These are phyloP conservation scores for Eleutherodactylus coqui DNA, from an alignment of 2,797 vertebrate genomes.

Conservation along the genomic window DNA sequence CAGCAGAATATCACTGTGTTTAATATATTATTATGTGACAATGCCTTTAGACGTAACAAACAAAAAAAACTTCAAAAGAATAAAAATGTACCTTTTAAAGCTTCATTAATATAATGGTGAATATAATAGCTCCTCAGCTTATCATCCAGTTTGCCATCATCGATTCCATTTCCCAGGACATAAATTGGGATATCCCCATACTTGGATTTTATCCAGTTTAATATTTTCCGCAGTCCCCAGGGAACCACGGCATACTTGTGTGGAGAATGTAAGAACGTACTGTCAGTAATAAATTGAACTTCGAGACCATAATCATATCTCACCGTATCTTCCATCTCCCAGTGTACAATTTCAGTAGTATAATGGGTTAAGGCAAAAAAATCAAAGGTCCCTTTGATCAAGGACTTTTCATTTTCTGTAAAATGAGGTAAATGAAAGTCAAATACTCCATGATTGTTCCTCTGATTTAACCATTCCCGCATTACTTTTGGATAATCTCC, in stretches of 20 bases:
- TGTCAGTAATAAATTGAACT: constrained; percentile 89
- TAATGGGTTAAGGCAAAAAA: constrained; percentile 96
- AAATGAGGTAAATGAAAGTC: constrained; percentile 88
- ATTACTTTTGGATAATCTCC: constrained; percentile 91
- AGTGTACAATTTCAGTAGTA: constrained; percentile 88
- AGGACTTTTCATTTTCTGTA: constrained; percentile 81
- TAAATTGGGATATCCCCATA: constrained; percentile 87
- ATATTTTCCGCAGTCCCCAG: constrained; percentile 91
- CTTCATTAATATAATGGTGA: constrained; percentile 94
- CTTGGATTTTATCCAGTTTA: constrained; percentile 87
- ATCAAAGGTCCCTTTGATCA: constrained; percentile 89
- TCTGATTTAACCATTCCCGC: constrained; percentile 87
- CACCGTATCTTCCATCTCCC: constrained; percentile 86
- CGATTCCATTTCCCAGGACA: constrained; percentile 88
- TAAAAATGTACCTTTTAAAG: constrained; percentile 89
- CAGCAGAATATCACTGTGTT: neutral
- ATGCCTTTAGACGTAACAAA: neutral
- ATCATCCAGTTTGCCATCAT: constrained; percentile 86
- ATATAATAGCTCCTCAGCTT: constrained; percentile 88
- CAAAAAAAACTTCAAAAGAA: neutral
- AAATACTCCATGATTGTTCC: constrained; percentile 78
- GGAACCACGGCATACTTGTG: constrained; percentile 86
- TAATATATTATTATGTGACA: neutral
- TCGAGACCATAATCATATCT: constrained; percentile 85
- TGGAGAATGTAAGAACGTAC: constrained; percentile 92